Conservation (phyloP, 92 coral and sea anemone genomes). For the Porites rus region DNA sequence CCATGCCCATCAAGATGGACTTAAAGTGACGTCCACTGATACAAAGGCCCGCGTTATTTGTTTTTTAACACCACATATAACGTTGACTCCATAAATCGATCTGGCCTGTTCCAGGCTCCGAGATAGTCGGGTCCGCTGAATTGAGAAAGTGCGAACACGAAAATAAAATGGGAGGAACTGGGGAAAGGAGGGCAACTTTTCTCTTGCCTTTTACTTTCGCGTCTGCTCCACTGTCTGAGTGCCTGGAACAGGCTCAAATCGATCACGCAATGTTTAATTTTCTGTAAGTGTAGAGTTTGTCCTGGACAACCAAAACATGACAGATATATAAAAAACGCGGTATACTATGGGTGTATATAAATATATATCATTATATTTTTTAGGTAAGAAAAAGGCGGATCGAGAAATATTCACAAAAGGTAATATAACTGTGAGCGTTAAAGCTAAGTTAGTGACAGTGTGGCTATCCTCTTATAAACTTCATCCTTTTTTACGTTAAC, state of each 20-base stretch:
- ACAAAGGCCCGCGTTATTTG: slow-evolving; percentile 15
- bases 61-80: slow-evolving; percentile 23
- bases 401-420: slow-evolving; percentile 5
- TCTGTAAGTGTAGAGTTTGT: slow-evolving; percentile 11
- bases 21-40: background rate
- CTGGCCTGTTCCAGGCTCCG: background rate
- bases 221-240: too few relatives aligned
- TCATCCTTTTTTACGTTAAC: slow-evolving; percentile 15
- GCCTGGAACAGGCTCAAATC: too few relatives aligned
- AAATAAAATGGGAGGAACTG: too few relatives aligned
- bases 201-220: too few relatives aligned
- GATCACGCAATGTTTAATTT: slow-evolving; percentile 9
- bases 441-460: slow-evolving; percentile 12
- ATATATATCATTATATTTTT: slow-evolving; percentile 18
- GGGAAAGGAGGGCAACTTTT: too few relatives aligned
- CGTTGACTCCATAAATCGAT: slow-evolving; percentile 17
- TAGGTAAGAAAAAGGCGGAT: slow-evolving; percentile 26
- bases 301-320: slow-evolving; percentile 19
- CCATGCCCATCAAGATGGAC: background rate
- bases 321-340: slow-evolving; percentile 17
- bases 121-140: too few relatives aligned
- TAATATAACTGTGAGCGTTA: slow-evolving; percentile 22
- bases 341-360: slow-evolving; percentile 22
- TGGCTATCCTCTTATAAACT: slow-evolving; percentile 6
- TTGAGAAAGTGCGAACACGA: too few relatives aligned